These are phyloP conservation scores for Tribolium madens DNA, from an alignment of 1,140 invertebrate genomes.

Conservation along the genomic window DNA sequence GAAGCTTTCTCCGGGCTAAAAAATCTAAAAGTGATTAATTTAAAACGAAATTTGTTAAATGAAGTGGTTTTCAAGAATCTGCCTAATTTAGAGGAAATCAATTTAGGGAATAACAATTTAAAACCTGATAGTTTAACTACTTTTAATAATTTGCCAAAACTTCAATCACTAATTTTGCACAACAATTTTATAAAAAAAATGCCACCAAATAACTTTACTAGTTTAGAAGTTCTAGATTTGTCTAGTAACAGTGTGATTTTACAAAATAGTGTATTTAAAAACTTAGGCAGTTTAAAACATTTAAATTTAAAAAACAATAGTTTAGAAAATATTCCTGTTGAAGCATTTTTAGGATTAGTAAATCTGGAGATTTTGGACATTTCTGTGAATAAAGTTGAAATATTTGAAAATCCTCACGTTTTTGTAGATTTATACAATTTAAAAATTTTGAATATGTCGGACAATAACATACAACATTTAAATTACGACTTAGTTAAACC, in stretches of 20 bases:
- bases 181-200: slow-evolving; percentile 48
- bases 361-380: slow-evolving; percentile 55
- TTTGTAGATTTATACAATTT: slow-evolving; percentile 57
- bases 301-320: slow-evolving; percentile 52
- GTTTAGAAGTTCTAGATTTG: slow-evolving; percentile 51
- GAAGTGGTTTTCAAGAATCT: slow-evolving; percentile 38
- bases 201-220: slow-evolving; percentile 35
- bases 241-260: slow-evolving; percentile 53
- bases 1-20: slow-evolving; percentile 38
- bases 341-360: slow-evolving; percentile 46
- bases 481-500: slow-evolving; percentile 53
- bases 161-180: slow-evolving; percentile 19
- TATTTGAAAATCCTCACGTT: slow-evolving; percentile 1
- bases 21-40: slow-evolving; percentile 47
- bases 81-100: slow-evolving; percentile 48
- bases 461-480: slow-evolving; percentile 57
- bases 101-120: slow-evolving; percentile 55
- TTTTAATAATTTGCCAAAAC: slow-evolving; percentile 42
- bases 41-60: slow-evolving; percentile 51
- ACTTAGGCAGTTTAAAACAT: slow-evolving; percentile 47
- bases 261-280: slow-evolving; percentile 46
- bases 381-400: slow-evolving; percentile 54
- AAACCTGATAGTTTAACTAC: slow-evolving; percentile 33
- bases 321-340: slow-evolving; percentile 47
- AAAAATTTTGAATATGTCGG: slow-evolving; percentile 59